Conservation (phyloP, 2,797 vertebrate genomes). For the Oreochromis grahami region DNA sequence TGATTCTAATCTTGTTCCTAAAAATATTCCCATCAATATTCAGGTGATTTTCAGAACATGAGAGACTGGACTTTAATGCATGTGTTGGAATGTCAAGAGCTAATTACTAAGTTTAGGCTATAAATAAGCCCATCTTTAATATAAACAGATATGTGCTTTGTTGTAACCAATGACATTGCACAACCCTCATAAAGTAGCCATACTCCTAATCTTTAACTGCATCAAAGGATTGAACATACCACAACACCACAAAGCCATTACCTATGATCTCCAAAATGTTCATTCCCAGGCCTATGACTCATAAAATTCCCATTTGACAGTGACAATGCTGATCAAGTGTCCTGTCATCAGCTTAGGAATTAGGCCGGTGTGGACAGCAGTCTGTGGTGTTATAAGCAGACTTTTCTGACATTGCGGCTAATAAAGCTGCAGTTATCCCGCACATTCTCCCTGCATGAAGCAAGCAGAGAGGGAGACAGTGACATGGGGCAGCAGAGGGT, state of each 20-base stretch:
- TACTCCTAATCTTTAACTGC: slow-evolving; percentile 32
- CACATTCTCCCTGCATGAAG: slow-evolving; percentile 56
- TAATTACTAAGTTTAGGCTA: neutral
- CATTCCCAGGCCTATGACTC: slow-evolving; percentile 53
- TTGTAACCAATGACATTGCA: slow-evolving; percentile 35
- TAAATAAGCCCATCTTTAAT: slow-evolving; percentile 2
- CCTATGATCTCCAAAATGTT: slow-evolving; percentile 44
- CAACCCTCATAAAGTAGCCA: slow-evolving; percentile 36
- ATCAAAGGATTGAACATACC: slow-evolving; percentile 20
- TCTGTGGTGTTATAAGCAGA: slow-evolving; percentile 34
- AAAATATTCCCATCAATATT: neutral
- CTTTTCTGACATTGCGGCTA: slow-evolving; percentile 43
- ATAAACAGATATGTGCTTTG: slow-evolving; percentile 3
- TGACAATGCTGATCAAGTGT: slow-evolving; percentile 61
- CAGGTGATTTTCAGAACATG: neutral
- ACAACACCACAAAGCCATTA: slow-evolving; percentile 4
- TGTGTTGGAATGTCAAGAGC: neutral
- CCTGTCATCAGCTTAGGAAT: slow-evolving; percentile 68
- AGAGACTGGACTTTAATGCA: neutral
- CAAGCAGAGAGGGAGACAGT: slow-evolving; percentile 16
- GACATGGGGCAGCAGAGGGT: slow-evolving; percentile 12
- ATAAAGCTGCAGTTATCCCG: slow-evolving; percentile 51
- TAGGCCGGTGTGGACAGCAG: slow-evolving; percentile 46
- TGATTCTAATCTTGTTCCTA: neutral
- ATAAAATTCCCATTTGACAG: slow-evolving; percentile 63